Base-by-base conservation (phyloP, 2,888 invertebrate species). In the Melanchra persicariae region DNA sequence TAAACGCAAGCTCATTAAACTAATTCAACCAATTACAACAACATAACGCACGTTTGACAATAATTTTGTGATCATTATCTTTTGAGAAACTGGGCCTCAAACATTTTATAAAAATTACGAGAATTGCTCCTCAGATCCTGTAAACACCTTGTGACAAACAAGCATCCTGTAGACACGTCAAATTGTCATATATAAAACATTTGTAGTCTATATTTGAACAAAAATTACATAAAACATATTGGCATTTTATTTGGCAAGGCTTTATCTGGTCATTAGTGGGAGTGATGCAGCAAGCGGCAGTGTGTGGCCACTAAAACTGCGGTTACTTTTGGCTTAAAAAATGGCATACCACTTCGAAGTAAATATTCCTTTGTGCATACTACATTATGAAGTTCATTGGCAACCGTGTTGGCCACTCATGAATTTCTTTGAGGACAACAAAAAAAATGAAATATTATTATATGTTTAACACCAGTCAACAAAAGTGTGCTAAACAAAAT, bases 211-310 rank as follows among this genome's bases (percentile, higher is more conserved):
- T 26, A 59, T 59, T 57, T 30, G 34, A 60, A n/a, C 26, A 66
- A 60, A 55, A 57, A 52, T 1, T 22, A 43, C 10, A n/a, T 60
- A 22, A 54, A 54, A 40, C 0, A 40, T 47, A 57, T 45, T 79
- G 52, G 45, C n/a, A 52, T 66, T 47, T 63, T 64, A 70, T 70
- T 79, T 66, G 67, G 79, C 45, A 79, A 40, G 9, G 7, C 2
- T 70, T 67, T 74, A 58, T 68, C 37, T 43, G 30, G 26, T 67
- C 40, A 74, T 79, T 70, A 67, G 55, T 15, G 45, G 26, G 30
- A 70, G 37, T 66, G 62, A 66, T 65, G 65, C 57, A 66, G 61
- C 62, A 52, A 65, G 51, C 30, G n/a, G 19, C 10, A 49, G 17
- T 0, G 30, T 54, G 17, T 54, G 59, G 45, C 62, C 43, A 40